Evolutionary conservation across 2,113 vertebrate species (phyloP), one percentile per base, ranked within the genome.

Genomic region (Dasypus novemcinctus): DNA sequence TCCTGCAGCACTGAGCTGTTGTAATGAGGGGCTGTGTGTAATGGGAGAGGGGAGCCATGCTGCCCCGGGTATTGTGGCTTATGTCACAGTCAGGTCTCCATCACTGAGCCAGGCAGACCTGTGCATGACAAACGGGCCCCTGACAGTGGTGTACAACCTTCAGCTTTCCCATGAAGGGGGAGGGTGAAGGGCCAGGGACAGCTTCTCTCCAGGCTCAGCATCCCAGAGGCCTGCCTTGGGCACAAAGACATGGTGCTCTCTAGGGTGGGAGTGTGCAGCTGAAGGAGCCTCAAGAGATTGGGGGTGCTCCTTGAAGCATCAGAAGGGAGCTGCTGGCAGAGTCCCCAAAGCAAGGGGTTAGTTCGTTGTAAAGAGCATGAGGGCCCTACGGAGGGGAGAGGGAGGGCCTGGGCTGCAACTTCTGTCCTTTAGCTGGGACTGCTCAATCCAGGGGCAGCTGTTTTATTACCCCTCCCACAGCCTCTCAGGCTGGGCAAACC

Each of bases 221-320:
- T 43, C 36, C 80, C 29, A 29, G 69, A 72, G 71, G 63, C 66
- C 41, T 23, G 14, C 3, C 41, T 6, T 61, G 33, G 20, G 69
- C 7, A 25, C 4, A 78, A 80, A 76, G 59, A 57, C 31, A 1
- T 1, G 5, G 10, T 4, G 64, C 3, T 38, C 29, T 59, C 23
- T 17, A 23, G 41, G 18, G 8, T 33, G 27, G 4, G 6, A 7
- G 2, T 64, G 2, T 75, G 64, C 5, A 74, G 9, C 27, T 43
- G 3, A 10, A 27, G 54, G 15, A 66, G 81, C 76, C 36, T 49
- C 69, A 57, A 27, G 52, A 72, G 54, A 61, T 7, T 4, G 1
- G 0, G 41, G n/a, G 27, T 0, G 12, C 0, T 21, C 57, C 49
- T 3, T 13, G 12, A 31, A 66, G 46, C 4, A 4, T 1, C 1